These are phyloP conservation scores for Alligator sinensis DNA, from an alignment of 2,113 vertebrate species.

Conservation along the genomic window DNA sequence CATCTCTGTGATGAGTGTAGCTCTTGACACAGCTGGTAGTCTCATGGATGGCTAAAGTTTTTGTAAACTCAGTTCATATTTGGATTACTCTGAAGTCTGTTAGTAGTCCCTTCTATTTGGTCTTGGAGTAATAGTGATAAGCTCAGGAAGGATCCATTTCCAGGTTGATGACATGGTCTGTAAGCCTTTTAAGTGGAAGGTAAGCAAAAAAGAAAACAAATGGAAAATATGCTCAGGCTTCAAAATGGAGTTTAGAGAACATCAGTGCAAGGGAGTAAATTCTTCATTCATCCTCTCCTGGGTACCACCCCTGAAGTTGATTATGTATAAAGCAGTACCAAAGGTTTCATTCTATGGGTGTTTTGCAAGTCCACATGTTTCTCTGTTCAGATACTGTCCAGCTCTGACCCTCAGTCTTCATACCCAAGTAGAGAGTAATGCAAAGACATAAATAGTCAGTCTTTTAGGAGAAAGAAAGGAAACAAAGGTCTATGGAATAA, in stretches of 20 bases:
- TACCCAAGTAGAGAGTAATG: background rate
- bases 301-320: background rate
- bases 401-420: background rate
- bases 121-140: background rate
- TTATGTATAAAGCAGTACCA: background rate
- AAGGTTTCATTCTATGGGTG: background rate
- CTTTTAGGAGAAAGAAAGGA: background rate
- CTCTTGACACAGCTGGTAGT: background rate
- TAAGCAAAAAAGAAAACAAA: conserved; percentile 29
- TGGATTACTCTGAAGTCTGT: background rate
- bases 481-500: background rate
- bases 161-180: background rate
- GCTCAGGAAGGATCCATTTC: conserved; percentile 1
- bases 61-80: background rate
- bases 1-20: background rate
- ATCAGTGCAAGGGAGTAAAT: background rate
- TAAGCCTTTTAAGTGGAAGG: background rate
- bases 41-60: background rate
- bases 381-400: background rate
- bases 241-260: background rate
- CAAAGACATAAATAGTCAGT: background rate
- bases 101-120: background rate
- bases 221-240: background rate
- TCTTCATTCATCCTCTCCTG: background rate
- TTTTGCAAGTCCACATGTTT: background rate